Evolutionary conservation across 2,888 invertebrate species (phyloP), one percentile per base, ranked within the genome.

Genomic region (Steinernema carpocapsae): DNA sequence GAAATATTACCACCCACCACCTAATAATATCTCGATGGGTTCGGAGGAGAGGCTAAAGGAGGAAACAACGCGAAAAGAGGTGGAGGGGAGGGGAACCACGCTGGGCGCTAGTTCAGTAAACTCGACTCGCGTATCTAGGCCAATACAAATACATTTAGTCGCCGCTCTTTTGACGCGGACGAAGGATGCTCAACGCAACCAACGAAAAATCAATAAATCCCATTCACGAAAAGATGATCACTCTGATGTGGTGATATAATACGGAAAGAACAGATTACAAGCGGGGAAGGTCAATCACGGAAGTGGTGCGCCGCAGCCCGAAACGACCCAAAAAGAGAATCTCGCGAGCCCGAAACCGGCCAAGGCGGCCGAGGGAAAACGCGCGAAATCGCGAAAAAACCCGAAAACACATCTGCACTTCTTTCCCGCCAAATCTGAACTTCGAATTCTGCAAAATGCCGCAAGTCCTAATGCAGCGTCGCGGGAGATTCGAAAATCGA

Each of bases 131-230:
- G 56, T 56, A 56, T 56, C 56, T 56, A 56, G 56, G 56, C 56
- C 56, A 56, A 56, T 56, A 56, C 56, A 56, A 56, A 56, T 56
- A 56, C 26, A 56, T 56, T 56, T 56, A 56, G 56, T 56, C 56
- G 56, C 56, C 56, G 56, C 56, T 56, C 56, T 56, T 56, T 56
- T 56, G 56, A 56, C 26, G 56, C 56, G 56, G 26, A 17, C 24
- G 26, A 56, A 56, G 56, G 56, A 56, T 56, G 56, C 56, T 56
- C 56, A 56, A 26, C 56, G 17, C 56, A 26, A 37, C 37, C 37
- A 37, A 37, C 37, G 37, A 56, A 56, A 56, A 56, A 56, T 56
- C 56, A 56, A 56, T 56, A 48, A 48, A 56, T 56, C 56, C 56
- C 56, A 14, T 64, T 26, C 17, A 64, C 64, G 32, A 64, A 32